Evolutionary conservation across 1,140 invertebrate genomes (phyloP), one percentile per base, ranked within the genome.

Genomic region (Heterodera carotae): DNA sequence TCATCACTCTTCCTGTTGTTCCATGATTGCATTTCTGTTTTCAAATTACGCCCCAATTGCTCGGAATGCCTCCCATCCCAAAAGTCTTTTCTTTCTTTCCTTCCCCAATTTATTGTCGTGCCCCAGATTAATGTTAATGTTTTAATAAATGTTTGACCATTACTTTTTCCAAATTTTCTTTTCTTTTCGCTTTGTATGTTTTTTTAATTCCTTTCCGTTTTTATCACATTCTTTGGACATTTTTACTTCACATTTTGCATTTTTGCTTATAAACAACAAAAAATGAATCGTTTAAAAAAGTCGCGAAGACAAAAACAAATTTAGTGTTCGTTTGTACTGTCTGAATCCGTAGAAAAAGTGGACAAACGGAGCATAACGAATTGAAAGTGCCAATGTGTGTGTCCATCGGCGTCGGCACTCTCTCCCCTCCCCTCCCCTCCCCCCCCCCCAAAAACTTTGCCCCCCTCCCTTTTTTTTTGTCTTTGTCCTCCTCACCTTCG

Each of bases 11-110:
- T 43, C 12, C 39, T 43, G 12, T 43, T 12, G 39, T 8, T 12
- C 39, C 6, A 43, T 43, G 6, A 2, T 43, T 12, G 12, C 6
- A 8, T 43, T 43, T 6, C 12, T 43, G 39, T 43, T 6, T 27
- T 25, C 62, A n/a, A n/a, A n/a, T n/a, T n/a, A n/a, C n/a, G n/a
- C 62, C 22, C 62, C 62, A 10, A 10, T 6, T 29, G n/a, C 62
- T n/a, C n/a, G n/a, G n/a, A n/a, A n/a, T n/a, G n/a, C 62, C 62
- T 66, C 62, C 62, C 7, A 29, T 66, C 62, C 62, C 62, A 66
- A 31, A 43, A 66, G 27, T 66, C 62, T 66, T 66, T 66, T 29
- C 48, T 18, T 53, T 43, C 48, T 66, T 66, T 29, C 48, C 48
- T 53, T 43, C 48, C 48, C 48, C 15, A 53, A 53, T 53, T 18